These are phyloP conservation scores for Plestiodon gilberti DNA, from an alignment of 2,113 vertebrate species.

Conservation along the genomic window DNA sequence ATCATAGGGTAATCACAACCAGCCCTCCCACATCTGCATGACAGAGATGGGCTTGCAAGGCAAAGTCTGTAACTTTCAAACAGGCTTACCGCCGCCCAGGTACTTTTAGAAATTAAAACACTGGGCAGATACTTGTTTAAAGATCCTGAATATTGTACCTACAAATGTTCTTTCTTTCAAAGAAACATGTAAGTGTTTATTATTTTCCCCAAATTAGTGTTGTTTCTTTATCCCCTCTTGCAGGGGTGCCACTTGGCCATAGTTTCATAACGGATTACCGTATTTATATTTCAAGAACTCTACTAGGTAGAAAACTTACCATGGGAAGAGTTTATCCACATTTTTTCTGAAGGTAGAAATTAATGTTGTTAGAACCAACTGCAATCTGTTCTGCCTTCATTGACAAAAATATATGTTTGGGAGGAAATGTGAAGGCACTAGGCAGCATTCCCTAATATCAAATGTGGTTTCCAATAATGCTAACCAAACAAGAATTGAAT, in stretches of 20 bases:
- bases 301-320: background rate
- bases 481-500: background rate
- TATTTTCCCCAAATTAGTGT: background rate
- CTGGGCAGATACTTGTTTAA: background rate
- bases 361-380: background rate
- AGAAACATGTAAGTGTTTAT: background rate
- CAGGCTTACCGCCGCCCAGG: accelerated
- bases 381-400: background rate
- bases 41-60: background rate
- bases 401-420: background rate
- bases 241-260: background rate
- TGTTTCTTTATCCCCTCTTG: background rate
- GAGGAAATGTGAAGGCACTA: background rate
- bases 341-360: background rate
- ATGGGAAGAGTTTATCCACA: background rate
- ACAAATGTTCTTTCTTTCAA: background rate
- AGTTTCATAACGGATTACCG: background rate
- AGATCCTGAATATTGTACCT: background rate
- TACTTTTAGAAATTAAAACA: background rate
- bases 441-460: background rate
- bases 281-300: background rate
- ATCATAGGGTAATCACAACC: background rate
- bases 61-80: background rate
- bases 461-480: background rate
- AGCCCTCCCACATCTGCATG: background rate